These are phyloP conservation scores for Geopemphigus sp. DNA, from an alignment of 1,140 invertebrate species.

Conservation along the genomic window DNA sequence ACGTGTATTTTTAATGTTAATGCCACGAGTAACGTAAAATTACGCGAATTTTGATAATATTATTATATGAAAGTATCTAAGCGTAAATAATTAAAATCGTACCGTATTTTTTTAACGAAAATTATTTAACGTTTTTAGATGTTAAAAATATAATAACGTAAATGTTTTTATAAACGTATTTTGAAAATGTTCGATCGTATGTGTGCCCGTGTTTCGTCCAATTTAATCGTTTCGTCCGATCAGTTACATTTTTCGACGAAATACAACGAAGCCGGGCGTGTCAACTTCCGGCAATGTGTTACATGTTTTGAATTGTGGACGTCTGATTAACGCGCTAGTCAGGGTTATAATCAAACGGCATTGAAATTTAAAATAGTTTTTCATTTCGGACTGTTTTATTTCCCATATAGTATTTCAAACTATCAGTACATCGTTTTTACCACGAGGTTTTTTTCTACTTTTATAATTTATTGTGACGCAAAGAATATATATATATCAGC, in stretches of 20 bases:
- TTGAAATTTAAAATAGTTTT: slow-evolving; percentile 11
- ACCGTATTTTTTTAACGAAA: too few species aligned
- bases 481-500: background rate
- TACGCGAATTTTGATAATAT: too few species aligned
- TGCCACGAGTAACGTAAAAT: background rate
- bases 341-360: slow-evolving; percentile 19
- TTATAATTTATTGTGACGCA: background rate
- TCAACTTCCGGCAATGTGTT: slow-evolving; percentile 36
- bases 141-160: too few species aligned
- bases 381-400: slow-evolving; percentile 17
- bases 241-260: slow-evolving; percentile 5
- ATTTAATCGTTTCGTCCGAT: background rate
- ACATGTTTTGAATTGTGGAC: slow-evolving; percentile 20
- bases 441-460: background rate
- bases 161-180: too few species aligned
- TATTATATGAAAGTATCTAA: too few species aligned
- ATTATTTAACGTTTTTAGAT: too few species aligned
- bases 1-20: background rate
- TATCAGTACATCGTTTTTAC: background rate
- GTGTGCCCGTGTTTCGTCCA: background rate
- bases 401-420: background rate
- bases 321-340: slow-evolving; percentile 1
- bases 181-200: too few species aligned
- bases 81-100: too few species aligned
- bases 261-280: background rate